Base-by-base conservation (phyloP, 1,140 invertebrate genomes). In the Neodiprion lecontei region DNA sequence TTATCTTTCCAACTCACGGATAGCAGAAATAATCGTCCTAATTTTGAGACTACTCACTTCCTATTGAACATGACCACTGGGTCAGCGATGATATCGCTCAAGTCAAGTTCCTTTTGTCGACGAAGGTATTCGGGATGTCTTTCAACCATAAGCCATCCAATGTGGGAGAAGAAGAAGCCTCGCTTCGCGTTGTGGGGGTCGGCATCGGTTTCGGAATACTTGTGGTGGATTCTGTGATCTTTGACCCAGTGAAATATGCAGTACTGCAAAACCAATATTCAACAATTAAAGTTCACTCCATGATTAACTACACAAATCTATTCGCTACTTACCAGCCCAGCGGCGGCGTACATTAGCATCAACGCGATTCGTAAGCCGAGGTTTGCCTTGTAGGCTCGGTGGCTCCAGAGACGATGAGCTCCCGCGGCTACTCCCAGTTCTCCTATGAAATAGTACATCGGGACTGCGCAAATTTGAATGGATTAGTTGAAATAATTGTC, bases 321-420 rank as follows among this genome's bases (percentile, higher is more conserved):
- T 28, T 1, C 11, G n/a, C 11, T 7, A 61, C 53, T 82, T 88
- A 95, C 94, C 91, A 96, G 93, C 76, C 95, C 93, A 72, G 95
- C 91, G 8, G 93, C 83, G 11, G 91, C 92, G 78, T 94, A 94
- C 76, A 91, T 91, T 8, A 93, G 49, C 70, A 93, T 89, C 9
- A 97, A 83, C 67, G 97, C 86, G 11, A 94, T 88, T 76, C 93
- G 89, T 9, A 97, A 83, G 0, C 95, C 93, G 17, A 91, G 76
- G 75, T 91, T 94, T 2, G 96, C 96, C 88, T 96, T 96, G 85
- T 94, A 97, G 5, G 95, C 90, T 73, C 92, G 89, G 87, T 98
- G 96, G 47, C 94, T 91, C 95, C 95, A 98, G 23, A 94, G 91
- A 21, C 96, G 90, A 87, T 97, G 96, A 1, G 90, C 94, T 5